Conservation (phyloP, 2,113 vertebrate species). For the Eubucco bourcierii region DNA sequence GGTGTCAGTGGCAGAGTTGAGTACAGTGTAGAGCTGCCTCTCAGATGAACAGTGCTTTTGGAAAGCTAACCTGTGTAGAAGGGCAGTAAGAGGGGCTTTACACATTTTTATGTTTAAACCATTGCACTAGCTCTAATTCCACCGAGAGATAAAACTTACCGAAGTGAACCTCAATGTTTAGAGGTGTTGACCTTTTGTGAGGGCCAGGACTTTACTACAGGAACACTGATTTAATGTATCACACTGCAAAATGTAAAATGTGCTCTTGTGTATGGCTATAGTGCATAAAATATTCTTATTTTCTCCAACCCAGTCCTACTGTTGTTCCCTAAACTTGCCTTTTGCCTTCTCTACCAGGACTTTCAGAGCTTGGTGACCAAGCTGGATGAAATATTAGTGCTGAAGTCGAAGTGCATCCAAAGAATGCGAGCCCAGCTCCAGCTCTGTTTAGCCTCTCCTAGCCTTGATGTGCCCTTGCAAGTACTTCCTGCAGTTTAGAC, state of each 20-base stretch:
- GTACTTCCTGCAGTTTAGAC: slow-evolving; percentile 42
- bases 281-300: neutral
- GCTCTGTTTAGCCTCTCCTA: slow-evolving; percentile 58
- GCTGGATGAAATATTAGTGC: slow-evolving; percentile 82
- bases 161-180: neutral
- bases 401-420: slow-evolving; percentile 81
- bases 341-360: slow-evolving; percentile 72
- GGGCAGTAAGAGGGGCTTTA: neutral
- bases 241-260: neutral
- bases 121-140: neutral
- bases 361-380: slow-evolving; percentile 81
- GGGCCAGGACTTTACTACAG: neutral
- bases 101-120: neutral
- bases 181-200: neutral
- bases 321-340: neutral
- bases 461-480: neutral
- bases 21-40: neutral
- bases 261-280: neutral
- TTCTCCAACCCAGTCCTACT: neutral
- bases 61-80: neutral
- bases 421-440: slow-evolving; percentile 79
- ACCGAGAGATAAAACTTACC: neutral
- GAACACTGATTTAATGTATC: neutral
- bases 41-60: neutral
- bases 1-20: neutral